A percentile compares a stretch with the other conserved stretches of the same genome.
Conservation (phyloP, 1,140 invertebrate genomes). For the Matsumurasca onukii region DNA sequence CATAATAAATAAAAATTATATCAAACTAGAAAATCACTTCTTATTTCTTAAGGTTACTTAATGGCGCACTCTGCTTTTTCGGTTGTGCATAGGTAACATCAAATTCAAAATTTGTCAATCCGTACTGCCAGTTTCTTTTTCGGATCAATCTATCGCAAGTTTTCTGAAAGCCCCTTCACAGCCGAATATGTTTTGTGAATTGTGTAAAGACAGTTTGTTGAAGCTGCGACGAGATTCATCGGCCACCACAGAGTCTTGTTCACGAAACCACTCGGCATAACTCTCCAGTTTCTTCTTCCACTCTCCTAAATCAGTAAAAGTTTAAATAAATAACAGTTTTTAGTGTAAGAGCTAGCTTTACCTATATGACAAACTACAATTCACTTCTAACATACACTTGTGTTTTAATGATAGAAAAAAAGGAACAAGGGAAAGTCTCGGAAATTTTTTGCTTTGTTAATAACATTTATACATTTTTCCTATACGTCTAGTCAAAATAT, state of each 20-base stretch:
- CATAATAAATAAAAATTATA: no score
- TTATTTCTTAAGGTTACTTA: no score
- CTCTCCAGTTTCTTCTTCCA: constrained; percentile 71
- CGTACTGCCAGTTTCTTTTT: no score
- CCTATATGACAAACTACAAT: background rate
- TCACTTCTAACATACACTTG: background rate
- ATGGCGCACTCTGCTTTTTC: no score
- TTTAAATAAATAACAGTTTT: background rate
- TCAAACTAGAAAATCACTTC: no score
- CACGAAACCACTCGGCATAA: constrained; percentile 69
- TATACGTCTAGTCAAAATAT: background rate
- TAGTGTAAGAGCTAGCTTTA: background rate
- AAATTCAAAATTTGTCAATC: no score
- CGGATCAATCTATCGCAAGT: constrained; percentile 65
- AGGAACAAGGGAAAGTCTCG: background rate
- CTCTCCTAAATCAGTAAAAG: constrained; percentile 41
- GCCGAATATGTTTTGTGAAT: constrained; percentile 67
- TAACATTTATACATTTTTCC: background rate
- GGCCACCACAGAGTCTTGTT: constrained; percentile 66
- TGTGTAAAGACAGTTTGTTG: constrained; percentile 62
- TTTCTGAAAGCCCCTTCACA: constrained; percentile 77
- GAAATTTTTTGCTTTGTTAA: background rate
- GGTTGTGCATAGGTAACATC: no score
- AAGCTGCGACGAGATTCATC: constrained; percentile 55
- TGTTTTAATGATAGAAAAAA: background rate